Conservation (phyloP, 2,888 invertebrate genomes). For the Seira ritae region DNA sequence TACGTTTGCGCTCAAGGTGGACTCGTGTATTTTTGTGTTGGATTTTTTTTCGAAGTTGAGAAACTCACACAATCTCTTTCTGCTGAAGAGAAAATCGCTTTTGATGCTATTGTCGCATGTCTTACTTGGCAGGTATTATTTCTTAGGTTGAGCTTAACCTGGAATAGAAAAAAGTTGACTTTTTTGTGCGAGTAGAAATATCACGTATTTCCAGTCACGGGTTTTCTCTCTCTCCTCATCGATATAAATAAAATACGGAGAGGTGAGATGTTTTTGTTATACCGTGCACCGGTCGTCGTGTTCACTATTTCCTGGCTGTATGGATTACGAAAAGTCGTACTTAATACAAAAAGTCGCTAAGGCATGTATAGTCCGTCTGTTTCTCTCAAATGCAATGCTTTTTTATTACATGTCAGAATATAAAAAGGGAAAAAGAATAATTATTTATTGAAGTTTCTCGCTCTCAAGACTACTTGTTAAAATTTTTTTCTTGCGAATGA, state of each 20-base stretch:
- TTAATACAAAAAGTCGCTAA: too few relatives aligned
- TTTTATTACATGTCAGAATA: too few relatives aligned
- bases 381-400: too few relatives aligned
- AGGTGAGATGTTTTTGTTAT: neutral
- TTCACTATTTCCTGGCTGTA: too few relatives aligned
- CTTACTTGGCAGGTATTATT: slow-evolving; percentile 43
- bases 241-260: neutral
- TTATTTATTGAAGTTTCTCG: slow-evolving; percentile 34
- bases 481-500: neutral
- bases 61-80: slow-evolving; percentile 1
- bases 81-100: slow-evolving; percentile 32
- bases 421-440: slow-evolving; percentile 22
- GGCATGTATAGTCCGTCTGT: too few relatives aligned
- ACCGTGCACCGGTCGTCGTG: too few relatives aligned
- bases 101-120: slow-evolving; percentile 49
- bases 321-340: too few relatives aligned
- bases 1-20: neutral
- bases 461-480: neutral
- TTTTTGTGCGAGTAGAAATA: neutral
- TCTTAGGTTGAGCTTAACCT: neutral
- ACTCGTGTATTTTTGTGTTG: slow-evolving; percentile 27
- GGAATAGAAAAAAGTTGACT: slow-evolving; percentile 19
- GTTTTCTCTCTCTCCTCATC: too few relatives aligned
- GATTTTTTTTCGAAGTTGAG: neutral
- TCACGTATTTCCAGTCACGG: neutral